Conservation (phyloP, 2,113 vertebrate genomes). For the Campylomormyrus tamandua region DNA sequence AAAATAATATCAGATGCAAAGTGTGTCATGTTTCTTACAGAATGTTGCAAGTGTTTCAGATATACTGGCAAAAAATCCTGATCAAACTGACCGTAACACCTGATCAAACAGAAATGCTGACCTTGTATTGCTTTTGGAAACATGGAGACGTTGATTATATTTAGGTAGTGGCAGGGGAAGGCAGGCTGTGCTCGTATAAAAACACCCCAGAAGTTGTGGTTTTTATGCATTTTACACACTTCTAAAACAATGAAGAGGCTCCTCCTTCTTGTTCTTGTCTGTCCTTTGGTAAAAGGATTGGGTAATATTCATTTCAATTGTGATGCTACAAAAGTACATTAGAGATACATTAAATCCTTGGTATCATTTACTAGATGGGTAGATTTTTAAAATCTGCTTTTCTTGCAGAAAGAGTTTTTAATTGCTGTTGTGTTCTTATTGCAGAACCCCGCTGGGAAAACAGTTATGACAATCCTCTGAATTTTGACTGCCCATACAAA, state of each 20-base stretch:
- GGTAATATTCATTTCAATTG: not conserved
- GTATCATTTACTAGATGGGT: not conserved
- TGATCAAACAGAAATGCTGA: not conserved
- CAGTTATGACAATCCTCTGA: not conserved
- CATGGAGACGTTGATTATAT: not conserved
- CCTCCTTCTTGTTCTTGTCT: not conserved
- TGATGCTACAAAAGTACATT: not conserved
- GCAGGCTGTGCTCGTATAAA: not conserved
- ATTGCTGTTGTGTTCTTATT: not conserved
- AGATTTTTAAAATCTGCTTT: not conserved
- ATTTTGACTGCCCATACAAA: not conserved
- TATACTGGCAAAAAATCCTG: not conserved
- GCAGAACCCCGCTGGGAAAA: slow-evolving; percentile 11
- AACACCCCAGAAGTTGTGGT: not conserved
- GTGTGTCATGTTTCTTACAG: not conserved
- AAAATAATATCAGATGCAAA: not conserved
- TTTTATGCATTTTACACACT: not conserved
- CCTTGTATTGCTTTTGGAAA: not conserved
- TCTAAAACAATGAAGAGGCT: not conserved
- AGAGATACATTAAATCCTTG: not conserved
- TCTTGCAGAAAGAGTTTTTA: not conserved
- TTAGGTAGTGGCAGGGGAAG: not conserved
- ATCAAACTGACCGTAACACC: not conserved
- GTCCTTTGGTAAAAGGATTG: no score
- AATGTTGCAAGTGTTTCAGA: not conserved